Base-by-base conservation (phyloP, 2,888 invertebrate genomes). In the Molorchus minor region DNA sequence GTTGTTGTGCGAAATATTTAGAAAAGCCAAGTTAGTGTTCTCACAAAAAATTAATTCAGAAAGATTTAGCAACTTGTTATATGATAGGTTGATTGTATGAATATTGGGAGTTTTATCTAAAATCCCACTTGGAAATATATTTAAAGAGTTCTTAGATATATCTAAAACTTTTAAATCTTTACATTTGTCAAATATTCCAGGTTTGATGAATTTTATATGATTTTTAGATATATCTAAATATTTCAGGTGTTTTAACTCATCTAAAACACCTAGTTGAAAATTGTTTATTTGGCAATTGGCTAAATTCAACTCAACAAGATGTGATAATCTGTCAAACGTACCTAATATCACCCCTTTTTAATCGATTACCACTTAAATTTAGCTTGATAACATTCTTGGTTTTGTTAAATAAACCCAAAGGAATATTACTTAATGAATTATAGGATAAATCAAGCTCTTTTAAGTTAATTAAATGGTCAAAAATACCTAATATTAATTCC, bases 311-410 rank as follows among this genome's bases (percentile, higher is more conserved):
- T 5, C 12, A 13, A 43, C 15, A 25, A 43, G 43, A 13, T 43
- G 43, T n/a, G 43, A 13, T 21, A 43, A 15, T 1, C 21, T 2
- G 25, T 43, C 43, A 43, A 43, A 43, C 8, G 21, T 21, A 2
- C 43, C 43, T 25, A 43, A 25, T 4, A 15, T 12, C 25, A 25
- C 25, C 12, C 25, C 17, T 43, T 43, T 16, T 12, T 21, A 21
- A 10, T 43, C 25, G 15, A n/a, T 43, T 43, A 7, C 21, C 43
- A 25, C 25, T 43, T 43, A 43, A 43, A 43, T 43, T 43, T 43
- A 43, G 3, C 13, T 4, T 21, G 2, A 1, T 15, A 8, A 43
- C 15, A 25, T 43, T 43, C 15, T 25, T 43, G 20, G 43, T 4
- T 43, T 15, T 7, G 8, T 43, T 15, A 43, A 43, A 43, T 21